A percentile compares a stretch with the other conserved stretches of the same genome.
phyloP scores from a whole-genome alignment of 2,113 vertebrate species.

The Oncorhynchus kisutch region DNA sequence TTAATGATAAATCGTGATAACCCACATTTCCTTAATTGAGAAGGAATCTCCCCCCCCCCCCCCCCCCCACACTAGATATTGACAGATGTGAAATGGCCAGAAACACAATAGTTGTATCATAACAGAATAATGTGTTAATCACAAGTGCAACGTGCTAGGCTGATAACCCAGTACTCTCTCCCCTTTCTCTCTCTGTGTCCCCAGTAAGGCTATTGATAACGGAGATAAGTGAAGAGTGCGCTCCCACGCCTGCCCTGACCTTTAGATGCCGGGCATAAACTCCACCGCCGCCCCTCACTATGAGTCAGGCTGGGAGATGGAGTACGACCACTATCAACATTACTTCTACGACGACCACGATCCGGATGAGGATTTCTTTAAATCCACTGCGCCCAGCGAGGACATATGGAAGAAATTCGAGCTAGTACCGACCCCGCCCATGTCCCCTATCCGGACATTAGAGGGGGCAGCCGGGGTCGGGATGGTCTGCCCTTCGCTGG shows the following conservation, averaged over 20 bases:
- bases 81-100: not conserved
- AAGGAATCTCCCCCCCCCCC: not conserved
- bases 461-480: slow-evolving; percentile 67
- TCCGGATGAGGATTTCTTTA: slow-evolving; percentile 87
- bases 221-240: slow-evolving; percentile 31
- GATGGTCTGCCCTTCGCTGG: slow-evolving; percentile 61
- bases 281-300: slow-evolving; percentile 56
- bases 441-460: slow-evolving; percentile 77
- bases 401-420: slow-evolving; percentile 99
- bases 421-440: slow-evolving; percentile 89
- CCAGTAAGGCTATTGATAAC: slow-evolving; percentile 54
- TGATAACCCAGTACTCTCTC: no score
- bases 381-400: slow-evolving; percentile 91
- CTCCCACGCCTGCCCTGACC: slow-evolving; percentile 28
- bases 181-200: not conserved
- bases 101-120: not conserved
- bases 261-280: slow-evolving; percentile 70
- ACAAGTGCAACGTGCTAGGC: not conserved
- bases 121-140: not conserved
- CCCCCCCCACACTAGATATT: not conserved
- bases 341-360: slow-evolving; percentile 94
- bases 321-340: slow-evolving; percentile 87
- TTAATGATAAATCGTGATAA: no score
- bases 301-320: slow-evolving; percentile 81
- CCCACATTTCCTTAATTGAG: not conserved